Evolutionary conservation across 2,797 vertebrate species (phyloP).

Genomic region (Lagorchestes hirsutus): DNA sequence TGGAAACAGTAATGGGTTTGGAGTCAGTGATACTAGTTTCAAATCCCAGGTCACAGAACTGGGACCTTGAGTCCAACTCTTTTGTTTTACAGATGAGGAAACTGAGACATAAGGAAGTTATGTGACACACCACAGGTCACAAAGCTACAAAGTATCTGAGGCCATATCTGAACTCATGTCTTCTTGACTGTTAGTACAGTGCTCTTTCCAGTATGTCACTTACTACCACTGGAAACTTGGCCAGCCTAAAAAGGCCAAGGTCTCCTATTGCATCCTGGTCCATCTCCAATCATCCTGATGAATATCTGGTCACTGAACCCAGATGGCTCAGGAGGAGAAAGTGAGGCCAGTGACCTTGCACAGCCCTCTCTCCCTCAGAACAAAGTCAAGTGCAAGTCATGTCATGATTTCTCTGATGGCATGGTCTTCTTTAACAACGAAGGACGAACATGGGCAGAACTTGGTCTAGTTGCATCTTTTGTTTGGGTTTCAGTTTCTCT

Average conservation of each 20-base stretch:
- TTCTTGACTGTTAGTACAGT: background rate
- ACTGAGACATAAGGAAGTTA: background rate
- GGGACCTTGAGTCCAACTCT: background rate
- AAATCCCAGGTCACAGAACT: background rate
- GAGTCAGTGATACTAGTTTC: background rate
- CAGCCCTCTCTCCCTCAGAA: no score
- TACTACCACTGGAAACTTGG: background rate
- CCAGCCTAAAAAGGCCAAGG: no score
- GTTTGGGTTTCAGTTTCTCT: background rate
- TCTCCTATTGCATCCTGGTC: no score
- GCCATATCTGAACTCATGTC: background rate
- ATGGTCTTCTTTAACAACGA: no score
- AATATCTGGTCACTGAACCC: no score
- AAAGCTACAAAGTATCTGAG: background rate
- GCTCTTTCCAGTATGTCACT: background rate
- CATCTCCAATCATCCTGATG: no score
- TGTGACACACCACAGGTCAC: background rate
- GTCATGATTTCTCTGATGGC: no score
- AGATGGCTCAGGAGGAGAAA: no score
- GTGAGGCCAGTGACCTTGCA: no score
- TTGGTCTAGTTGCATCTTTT: background rate
- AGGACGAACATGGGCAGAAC: no score
- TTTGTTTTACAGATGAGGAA: constrained; percentile 18
- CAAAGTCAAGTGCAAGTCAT: no score
- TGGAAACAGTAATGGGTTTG: background rate